These are phyloP conservation scores for Sebastes kiyomatsui DNA, from an alignment of 2,797 vertebrate genomes.

Conservation along the genomic window DNA sequence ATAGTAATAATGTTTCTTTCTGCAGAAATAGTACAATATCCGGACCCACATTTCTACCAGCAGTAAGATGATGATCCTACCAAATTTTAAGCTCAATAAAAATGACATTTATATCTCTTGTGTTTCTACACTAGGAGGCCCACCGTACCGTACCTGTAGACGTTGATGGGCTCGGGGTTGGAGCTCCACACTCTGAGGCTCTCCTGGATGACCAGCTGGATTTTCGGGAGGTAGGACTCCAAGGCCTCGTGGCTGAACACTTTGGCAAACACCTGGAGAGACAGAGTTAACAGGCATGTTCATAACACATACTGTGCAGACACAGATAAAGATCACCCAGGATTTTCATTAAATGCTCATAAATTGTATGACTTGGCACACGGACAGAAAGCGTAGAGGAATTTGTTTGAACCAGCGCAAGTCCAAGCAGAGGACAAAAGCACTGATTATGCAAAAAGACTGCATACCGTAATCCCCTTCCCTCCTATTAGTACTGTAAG, in stretches of 20 bases:
- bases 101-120: not conserved
- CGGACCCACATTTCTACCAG: not conserved
- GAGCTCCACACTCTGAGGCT: conserved; percentile 94
- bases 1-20: not conserved
- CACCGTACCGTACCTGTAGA: conserved; percentile 82
- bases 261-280: conserved; percentile 92
- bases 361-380: not conserved
- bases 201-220: conserved; percentile 97
- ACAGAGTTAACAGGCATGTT: not conserved
- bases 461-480: not conserved
- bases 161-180: conserved; percentile 91
- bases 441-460: not conserved
- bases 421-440: conserved; percentile 25
- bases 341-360: conserved; percentile 2
- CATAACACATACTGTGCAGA: not conserved
- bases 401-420: not conserved
- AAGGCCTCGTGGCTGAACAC: conserved; percentile 97
- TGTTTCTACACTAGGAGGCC: not conserved
- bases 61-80: not conserved
- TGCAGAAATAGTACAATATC: not conserved
- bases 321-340: not conserved
- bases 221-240: conserved; percentile 96
- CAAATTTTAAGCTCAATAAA: not conserved
- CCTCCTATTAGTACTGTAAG: not conserved
- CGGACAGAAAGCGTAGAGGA: not conserved